Evolutionary conservation across 2,888 invertebrate species (phyloP), one percentile per base, ranked within the genome.

Genomic region (Spatulosminthurus flaviceps): DNA sequence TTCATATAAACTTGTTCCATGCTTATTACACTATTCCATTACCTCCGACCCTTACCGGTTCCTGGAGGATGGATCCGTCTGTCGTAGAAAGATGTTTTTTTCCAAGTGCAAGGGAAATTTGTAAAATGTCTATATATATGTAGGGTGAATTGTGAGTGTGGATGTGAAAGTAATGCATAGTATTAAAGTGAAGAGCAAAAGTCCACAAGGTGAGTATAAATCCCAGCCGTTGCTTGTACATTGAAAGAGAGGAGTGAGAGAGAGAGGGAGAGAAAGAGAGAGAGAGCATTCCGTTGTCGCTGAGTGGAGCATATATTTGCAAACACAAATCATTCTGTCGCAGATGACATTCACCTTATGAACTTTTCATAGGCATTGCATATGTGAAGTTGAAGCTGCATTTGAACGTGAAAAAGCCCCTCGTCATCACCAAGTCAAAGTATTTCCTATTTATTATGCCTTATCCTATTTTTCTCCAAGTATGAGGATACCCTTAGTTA

Each of bases 291-390:
- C 75, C 34, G 64, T 9, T 73, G 66, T 66, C 64, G 34, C 64
- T 64, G 75, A 75, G 41, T 75, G 22, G 75, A 75, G 64, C 75
- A 51, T 75, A 42, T 42, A 75, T 75, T 75, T 75, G 75, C 64
- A 66, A 75, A 64, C 75, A 75, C 75, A 75, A 73, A 75, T 75
- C 75, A 75, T 64, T 41, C 28, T 64, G 64, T 75, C 64, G 34
- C 75, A 41, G 51, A 51, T 24, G 75, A 75, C 75, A 75, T 41
- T 75, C 75, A 75, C 75, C 75, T 75, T 75, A 75, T 41, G 75
- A 75, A 75, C 75, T 75, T 66, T 75, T 28, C 64, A 42, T 66
- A 51, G n/a, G 61, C 22, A 22, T n/a, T 75, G 75, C 75, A 75
- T 66, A 64, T 34, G 29, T 64, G 34, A 24, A 28, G 26, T 28